phyloP scores from a whole-genome alignment of 2,113 vertebrate species.

The Clarias macrocephalus region DNA sequence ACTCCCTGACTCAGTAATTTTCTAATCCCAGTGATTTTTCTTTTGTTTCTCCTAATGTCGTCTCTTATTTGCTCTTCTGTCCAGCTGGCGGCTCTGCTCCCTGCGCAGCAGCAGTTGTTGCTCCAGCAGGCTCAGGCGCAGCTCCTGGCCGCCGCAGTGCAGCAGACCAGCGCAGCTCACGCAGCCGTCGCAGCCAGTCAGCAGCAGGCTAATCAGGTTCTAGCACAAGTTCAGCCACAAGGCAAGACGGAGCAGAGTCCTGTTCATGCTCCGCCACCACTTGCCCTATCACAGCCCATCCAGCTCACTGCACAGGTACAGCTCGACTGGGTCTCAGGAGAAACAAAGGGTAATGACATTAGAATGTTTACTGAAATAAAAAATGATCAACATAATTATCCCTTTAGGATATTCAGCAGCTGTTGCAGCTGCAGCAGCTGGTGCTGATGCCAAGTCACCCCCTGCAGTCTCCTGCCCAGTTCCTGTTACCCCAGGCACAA shows the following conservation, averaged over 20 bases:
- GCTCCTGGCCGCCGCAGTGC: conserved; percentile 85
- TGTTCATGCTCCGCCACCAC: conserved; percentile 69
- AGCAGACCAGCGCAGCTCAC: conserved; percentile 82
- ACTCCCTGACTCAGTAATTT: background rate
- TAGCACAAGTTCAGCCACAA: conserved; percentile 48
- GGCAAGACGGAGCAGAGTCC: conserved; percentile 66
- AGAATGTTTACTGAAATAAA: background rate
- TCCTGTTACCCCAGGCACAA: conserved; percentile 85
- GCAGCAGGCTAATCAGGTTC: conserved; percentile 51
- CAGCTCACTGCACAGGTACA: conserved; percentile 90
- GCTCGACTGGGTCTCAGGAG: background rate
- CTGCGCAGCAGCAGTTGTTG: conserved; percentile 87
- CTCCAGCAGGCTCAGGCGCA: conserved; percentile 88
- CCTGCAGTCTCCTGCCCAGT: conserved; percentile 87
- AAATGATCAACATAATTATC: background rate
- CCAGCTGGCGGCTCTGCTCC: conserved; percentile 85
- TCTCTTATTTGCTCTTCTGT: background rate
- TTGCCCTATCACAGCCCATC: conserved; percentile 86
- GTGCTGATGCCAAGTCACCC: conserved; percentile 85
- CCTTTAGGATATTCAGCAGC: conserved; percentile 85
- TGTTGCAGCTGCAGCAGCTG: conserved; percentile 88
- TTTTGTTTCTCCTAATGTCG: background rate
- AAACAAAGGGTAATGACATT: background rate
- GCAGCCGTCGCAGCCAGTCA: conserved; percentile 70
- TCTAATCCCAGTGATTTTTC: background rate